phyloP scores from a whole-genome alignment of 2,888 invertebrate species.

The Polymixis lichenea region DNA sequence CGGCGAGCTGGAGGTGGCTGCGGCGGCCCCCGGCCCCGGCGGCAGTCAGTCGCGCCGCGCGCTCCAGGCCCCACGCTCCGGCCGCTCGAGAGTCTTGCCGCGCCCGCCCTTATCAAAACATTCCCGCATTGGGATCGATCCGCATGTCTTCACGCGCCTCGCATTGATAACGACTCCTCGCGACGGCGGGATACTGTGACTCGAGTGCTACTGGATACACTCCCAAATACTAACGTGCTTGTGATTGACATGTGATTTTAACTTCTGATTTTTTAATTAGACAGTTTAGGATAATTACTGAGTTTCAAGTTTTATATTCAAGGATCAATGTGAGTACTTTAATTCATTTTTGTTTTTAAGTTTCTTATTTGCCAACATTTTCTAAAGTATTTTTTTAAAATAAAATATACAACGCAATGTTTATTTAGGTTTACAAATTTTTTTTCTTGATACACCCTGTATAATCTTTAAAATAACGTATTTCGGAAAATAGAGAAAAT shows the following conservation, averaged over 20 bases:
- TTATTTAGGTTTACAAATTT: not conserved
- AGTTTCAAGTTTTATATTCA: constrained; percentile 58
- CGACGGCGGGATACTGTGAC: constrained; percentile 82
- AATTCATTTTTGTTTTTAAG: constrained; percentile 40
- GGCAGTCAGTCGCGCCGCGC: constrained; percentile 84
- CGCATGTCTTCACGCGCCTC: constrained; percentile 80
- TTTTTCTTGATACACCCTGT: not conserved
- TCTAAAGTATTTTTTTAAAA: not conserved
- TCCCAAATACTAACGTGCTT: constrained; percentile 71
- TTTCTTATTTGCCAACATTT: constrained; percentile 33
- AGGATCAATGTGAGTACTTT: constrained; percentile 65
- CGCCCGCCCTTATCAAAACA: constrained; percentile 83
- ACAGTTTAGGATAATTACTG: constrained; percentile 64
- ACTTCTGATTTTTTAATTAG: constrained; percentile 60
- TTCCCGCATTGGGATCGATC: constrained; percentile 87
- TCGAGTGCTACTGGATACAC: constrained; percentile 75
- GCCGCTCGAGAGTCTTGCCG: constrained; percentile 41
- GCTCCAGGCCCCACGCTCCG: constrained; percentile 77
- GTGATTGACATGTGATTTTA: constrained; percentile 78
- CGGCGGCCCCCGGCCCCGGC: constrained; percentile 53
- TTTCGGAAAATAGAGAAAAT: not conserved
- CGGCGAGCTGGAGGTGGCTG: constrained; percentile 58
- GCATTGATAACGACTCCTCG: constrained; percentile 78
- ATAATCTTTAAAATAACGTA: not conserved
- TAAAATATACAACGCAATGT: too few relatives aligned